A percentile compares a stretch with the other conserved stretches of the same genome.
phyloP scores from a whole-genome alignment of 2,113 vertebrate genomes.

The Entelurus aequoreus region DNA sequence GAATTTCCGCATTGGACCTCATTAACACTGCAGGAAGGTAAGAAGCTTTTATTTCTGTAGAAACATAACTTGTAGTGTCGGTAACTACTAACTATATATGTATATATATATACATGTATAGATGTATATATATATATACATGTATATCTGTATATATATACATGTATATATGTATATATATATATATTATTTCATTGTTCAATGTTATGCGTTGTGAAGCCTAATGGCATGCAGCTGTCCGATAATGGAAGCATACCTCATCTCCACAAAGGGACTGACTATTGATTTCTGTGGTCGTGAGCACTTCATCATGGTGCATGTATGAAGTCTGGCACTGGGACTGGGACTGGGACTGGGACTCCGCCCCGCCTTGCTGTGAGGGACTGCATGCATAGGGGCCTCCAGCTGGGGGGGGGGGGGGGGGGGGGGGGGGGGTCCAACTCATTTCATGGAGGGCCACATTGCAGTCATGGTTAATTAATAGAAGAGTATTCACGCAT shows the following conservation, averaged over 20 bases:
- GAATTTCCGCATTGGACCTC: slow-evolving; percentile 40
- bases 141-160: neutral
- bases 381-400: slow-evolving; percentile 8
- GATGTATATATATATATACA: too few species aligned
- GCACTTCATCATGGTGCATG: slow-evolving; percentile 52
- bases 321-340: slow-evolving; percentile 27
- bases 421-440: too few species aligned
- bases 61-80: slow-evolving; percentile 17
- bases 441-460: too few species aligned
- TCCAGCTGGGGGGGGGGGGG: too few species aligned
- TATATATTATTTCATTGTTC: too few species aligned
- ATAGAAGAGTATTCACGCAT: too few species aligned
- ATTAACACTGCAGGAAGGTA: slow-evolving; percentile 18
- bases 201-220: too few species aligned
- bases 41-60: slow-evolving; percentile 30
- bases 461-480: too few species aligned
- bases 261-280: slow-evolving; percentile 42
- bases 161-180: too few species aligned
- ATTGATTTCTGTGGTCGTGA: slow-evolving; percentile 53
- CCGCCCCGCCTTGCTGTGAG: slow-evolving; percentile 24
- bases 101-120: too few species aligned
- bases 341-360: slow-evolving; percentile 5
- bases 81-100: too few species aligned
- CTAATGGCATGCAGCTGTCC: slow-evolving; percentile 12
- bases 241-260: slow-evolving; percentile 21